These are phyloP conservation scores for Eupelmus urozonus DNA, from an alignment of 2,888 invertebrate species.

Conservation along the genomic window DNA sequence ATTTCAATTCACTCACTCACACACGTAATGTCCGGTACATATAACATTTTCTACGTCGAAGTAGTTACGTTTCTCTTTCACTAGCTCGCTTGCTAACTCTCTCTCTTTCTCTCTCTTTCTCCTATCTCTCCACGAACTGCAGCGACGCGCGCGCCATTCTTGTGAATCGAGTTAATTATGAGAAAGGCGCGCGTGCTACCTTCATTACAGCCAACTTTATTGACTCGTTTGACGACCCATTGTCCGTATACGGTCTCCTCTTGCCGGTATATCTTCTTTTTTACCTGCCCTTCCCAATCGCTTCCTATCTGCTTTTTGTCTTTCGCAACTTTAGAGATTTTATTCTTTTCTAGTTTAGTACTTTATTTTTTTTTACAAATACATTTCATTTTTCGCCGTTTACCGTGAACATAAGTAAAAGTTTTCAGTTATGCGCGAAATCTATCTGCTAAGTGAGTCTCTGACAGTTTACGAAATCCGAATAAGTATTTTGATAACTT, in stretches of 20 bases:
- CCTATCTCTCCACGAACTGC: background rate
- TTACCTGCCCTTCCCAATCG: background rate
- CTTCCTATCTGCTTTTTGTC: background rate
- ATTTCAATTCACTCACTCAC: too few relatives aligned
- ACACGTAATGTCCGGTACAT: too few relatives aligned
- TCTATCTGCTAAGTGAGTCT: too few relatives aligned
- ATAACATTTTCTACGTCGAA: too few relatives aligned
- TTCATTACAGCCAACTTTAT: constrained; percentile 59
- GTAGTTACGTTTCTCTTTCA: background rate
- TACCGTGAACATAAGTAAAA: too few relatives aligned
- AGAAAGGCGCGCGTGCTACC: constrained; percentile 48
- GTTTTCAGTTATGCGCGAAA: too few relatives aligned
- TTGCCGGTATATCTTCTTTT: background rate
- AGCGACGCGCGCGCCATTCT: background rate
- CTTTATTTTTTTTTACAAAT: too few relatives aligned
- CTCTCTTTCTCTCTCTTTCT: constrained; percentile 30
- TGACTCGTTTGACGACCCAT: constrained; percentile 59
- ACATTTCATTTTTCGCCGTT: too few relatives aligned
- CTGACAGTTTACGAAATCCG: too few relatives aligned
- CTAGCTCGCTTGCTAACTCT: background rate
- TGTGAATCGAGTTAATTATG: constrained; percentile 57
- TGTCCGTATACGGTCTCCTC: constrained; percentile 23
- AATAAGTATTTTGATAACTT: too few relatives aligned
- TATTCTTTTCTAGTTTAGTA: constrained; percentile 5
- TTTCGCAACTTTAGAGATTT: too few relatives aligned